Evolutionary conservation across 64 coral and sea anemone species (phyloP).

Genomic region (Cladopsammia gracilis): DNA sequence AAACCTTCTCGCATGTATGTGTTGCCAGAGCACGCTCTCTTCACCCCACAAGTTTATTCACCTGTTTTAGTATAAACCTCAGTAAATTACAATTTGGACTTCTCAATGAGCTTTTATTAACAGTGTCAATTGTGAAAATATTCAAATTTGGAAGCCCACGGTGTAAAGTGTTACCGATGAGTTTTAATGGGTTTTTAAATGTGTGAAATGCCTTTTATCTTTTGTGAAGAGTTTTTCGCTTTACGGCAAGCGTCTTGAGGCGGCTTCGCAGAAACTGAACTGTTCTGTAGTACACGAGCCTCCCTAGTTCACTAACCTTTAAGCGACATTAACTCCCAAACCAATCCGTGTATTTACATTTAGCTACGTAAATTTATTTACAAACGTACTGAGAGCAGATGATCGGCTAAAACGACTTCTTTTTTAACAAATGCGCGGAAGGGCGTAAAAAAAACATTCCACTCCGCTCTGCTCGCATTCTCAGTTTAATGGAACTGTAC

Average conservation of each 20-base stretch:
- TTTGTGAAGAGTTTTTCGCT: neutral
- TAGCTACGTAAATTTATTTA: neutral
- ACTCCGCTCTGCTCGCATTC: too few species aligned
- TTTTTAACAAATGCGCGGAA: neutral
- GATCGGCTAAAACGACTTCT: neutral
- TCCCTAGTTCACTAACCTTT: too few species aligned
- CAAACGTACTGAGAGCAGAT: neutral
- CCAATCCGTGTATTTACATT: too few species aligned
- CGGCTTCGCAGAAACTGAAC: too few species aligned
- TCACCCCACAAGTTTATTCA: neutral
- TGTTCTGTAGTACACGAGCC: too few species aligned
- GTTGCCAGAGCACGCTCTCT: conserved; percentile 11
- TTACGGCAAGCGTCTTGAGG: neutral
- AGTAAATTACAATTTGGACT: conserved; percentile 1
- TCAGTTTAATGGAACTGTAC: too few species aligned
- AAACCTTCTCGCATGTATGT: neutral
- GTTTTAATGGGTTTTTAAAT: neutral
- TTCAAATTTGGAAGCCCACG: neutral
- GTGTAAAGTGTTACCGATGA: conserved; percentile 9
- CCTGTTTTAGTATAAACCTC: conserved; percentile 6
- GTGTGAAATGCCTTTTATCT: conserved; percentile 25
- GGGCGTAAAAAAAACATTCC: too few species aligned
- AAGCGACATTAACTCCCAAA: too few species aligned
- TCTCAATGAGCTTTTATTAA: conserved; percentile 10
- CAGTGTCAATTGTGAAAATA: conserved; percentile 21